Conservation (phyloP, 1,140 invertebrate genomes). For the Helicoverpa zea region DNA sequence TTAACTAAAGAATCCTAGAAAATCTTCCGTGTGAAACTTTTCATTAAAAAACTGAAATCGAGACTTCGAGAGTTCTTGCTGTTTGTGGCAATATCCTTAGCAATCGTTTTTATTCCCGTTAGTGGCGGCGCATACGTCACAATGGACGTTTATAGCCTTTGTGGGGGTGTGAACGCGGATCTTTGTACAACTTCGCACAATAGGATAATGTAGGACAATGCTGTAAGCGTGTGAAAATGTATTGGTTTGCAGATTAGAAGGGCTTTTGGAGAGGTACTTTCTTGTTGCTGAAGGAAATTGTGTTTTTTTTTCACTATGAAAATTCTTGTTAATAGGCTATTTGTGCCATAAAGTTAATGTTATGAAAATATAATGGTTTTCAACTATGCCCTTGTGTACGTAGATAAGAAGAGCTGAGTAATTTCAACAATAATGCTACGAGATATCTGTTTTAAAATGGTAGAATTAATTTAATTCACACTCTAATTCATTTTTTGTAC, state of each 20-base stretch:
- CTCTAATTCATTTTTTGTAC: too few species aligned
- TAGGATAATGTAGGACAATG: background rate
- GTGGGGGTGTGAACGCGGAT: background rate
- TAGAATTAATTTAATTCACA: too few species aligned
- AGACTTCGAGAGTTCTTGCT: background rate
- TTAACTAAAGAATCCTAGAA: too few species aligned
- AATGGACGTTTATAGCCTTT: slow-evolving; percentile 12
- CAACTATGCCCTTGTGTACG: too few species aligned
- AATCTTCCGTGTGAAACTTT: background rate
- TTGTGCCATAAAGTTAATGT: too few species aligned
- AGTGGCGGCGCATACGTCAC: background rate
- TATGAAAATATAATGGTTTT: too few species aligned
- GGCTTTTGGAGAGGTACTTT: background rate
- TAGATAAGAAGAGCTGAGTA: too few species aligned
- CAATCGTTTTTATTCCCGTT: background rate
- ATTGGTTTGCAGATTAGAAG: background rate
- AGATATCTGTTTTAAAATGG: too few species aligned
- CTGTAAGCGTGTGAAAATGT: background rate
- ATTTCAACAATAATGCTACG: too few species aligned
- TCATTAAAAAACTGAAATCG: background rate
- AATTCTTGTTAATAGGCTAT: too few species aligned
- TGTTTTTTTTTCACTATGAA: too few species aligned
- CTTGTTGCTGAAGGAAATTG: too few species aligned
- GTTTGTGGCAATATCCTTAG: slow-evolving; percentile 7
- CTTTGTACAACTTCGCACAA: background rate